These are phyloP conservation scores for Hypercompe scribonia DNA, from an alignment of 2,888 invertebrate species.

Conservation along the genomic window DNA sequence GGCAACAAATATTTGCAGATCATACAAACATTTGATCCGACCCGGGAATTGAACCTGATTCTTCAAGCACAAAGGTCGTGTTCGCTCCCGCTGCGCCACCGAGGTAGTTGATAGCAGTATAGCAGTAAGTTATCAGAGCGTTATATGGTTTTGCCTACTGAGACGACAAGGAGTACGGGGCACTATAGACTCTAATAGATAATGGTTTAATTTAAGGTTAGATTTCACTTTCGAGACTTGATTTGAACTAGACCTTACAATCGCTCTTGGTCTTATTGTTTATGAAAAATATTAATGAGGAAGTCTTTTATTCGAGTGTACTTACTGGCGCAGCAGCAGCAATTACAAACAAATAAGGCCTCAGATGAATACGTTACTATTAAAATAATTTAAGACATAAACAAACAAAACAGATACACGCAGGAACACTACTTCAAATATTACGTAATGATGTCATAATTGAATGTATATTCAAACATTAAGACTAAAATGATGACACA, in stretches of 20 bases:
- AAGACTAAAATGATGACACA: not conserved
- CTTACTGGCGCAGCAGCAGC: not conserved
- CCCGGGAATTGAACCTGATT: too few relatives aligned
- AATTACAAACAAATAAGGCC: not conserved
- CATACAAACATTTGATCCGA: too few relatives aligned
- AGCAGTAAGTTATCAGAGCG: too few relatives aligned
- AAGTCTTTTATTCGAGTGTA: not conserved
- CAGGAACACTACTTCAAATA: not conserved
- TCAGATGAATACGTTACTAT: not conserved
- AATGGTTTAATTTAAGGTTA: not conserved
- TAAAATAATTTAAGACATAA: not conserved
- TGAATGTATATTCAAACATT: not conserved
- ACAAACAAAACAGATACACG: not conserved
- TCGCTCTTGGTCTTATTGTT: not conserved
- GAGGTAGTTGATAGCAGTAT: too few relatives aligned
- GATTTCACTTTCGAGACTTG: not conserved
- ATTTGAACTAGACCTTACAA: not conserved
- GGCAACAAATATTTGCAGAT: too few relatives aligned
- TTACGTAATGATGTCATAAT: not conserved
- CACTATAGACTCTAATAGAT: too few relatives aligned
- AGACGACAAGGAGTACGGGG: too few relatives aligned
- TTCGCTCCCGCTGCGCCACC: too few relatives aligned
- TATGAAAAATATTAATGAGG: not conserved
- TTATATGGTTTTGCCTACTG: too few relatives aligned
- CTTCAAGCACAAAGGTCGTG: too few relatives aligned